Evolutionary conservation across 2,113 vertebrate genomes (phyloP), one percentile per base, ranked within the genome.

Genomic region (Vicugna pacos): DNA sequence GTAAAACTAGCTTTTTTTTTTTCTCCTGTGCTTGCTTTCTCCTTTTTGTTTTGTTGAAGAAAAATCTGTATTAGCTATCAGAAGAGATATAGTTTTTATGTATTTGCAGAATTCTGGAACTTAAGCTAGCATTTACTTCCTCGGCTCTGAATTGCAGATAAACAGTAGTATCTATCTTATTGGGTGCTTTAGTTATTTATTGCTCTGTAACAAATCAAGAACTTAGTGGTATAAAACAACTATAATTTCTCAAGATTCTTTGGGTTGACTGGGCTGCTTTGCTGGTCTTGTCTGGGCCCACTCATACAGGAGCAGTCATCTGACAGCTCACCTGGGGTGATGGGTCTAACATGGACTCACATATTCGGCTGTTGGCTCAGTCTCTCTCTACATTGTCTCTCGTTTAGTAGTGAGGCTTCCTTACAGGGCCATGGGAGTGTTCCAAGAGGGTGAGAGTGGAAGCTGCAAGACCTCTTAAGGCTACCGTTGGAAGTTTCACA

Each of bases 1-100:
- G 75, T 94, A 79, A 96, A 95, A 93, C n/a, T 48, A 72, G 2
- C 32, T 62, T 86, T 1, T 84, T 13, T 13, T 91, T 54, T 92
- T 85, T 14, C 46, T 28, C 17, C 6, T 17, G 28, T 75, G 62
- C 69, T 80, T 95, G 16, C 35, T 90, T 94, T 89, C 11, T 89
- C 11, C 65, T 84, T 92, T 96, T 72, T 84, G 77, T 58, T 96
- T 75, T 88, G 32, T 64, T 90, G 46, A 91, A 89, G 69, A 95
- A 90, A 82, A 52, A 6, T 69, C 94, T 48, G 2, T 14, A 11
- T 86, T 72, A 52, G 26, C 67, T 91, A 73, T 89, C 48, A 85
- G 38, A 92, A 89, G 38, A 87, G 35, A 30, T 62, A 30, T 0
- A 70, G 9, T 60, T 96, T 88, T 85, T 14, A 84, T 32, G 28